Percentiles rank a stretch among this genome's conserved stretches.
Evolutionary conservation across 2,797 vertebrate species (phyloP).

Genomic region (Rhinella marina): DNA sequence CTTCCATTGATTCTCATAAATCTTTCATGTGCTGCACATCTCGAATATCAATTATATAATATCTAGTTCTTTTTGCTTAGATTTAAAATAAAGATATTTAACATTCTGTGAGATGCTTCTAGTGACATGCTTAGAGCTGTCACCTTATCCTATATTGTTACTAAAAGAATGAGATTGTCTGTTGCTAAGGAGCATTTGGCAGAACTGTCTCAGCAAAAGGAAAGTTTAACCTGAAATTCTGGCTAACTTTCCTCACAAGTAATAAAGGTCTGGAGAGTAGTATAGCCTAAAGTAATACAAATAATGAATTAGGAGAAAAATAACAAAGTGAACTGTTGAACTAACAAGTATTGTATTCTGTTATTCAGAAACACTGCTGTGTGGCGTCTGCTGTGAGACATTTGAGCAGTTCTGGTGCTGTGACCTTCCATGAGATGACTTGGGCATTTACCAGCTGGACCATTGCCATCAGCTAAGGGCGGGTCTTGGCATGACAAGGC

Average conservation of each 20-base stretch:
- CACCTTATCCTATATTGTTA: not conserved
- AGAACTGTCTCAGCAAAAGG: not conserved
- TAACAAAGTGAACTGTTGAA: constrained; percentile 70
- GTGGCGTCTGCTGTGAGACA: constrained; percentile 75
- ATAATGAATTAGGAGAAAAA: constrained; percentile 56
- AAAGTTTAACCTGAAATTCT: constrained; percentile 7
- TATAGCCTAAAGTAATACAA: constrained; percentile 70
- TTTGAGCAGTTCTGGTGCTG: constrained; percentile 75
- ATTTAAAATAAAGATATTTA: not conserved
- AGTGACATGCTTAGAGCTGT: not conserved
- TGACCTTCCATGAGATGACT: constrained; percentile 69
- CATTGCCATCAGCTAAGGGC: constrained; percentile 77
- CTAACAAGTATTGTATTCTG: constrained; percentile 73
- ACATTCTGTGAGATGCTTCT: not conserved
- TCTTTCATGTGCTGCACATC: too few relatives aligned
- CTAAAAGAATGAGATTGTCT: not conserved
- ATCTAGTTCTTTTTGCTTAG: not conserved
- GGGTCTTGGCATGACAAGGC: constrained; percentile 61
- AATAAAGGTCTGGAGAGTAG: constrained; percentile 66
- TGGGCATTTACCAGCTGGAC: constrained; percentile 77
- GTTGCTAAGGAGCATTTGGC: constrained; percentile 1
- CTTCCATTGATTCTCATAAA: too few relatives aligned
- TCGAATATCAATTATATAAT: too few relatives aligned
- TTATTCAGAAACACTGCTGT: constrained; percentile 79
- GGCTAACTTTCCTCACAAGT: constrained; percentile 19